Evolutionary conservation across 2,113 vertebrate species (phyloP).

Genomic region (Anoplopoma fimbria): DNA sequence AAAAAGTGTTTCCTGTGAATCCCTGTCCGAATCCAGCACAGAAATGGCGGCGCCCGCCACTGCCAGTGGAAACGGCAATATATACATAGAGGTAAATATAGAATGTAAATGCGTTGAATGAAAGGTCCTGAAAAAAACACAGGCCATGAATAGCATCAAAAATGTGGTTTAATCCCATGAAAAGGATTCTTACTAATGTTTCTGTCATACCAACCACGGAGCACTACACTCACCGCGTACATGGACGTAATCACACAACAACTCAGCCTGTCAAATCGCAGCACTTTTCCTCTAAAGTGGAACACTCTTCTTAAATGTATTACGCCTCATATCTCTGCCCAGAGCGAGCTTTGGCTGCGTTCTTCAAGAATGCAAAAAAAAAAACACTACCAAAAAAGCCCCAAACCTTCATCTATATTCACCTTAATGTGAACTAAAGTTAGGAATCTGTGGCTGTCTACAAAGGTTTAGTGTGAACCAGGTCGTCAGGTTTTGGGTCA

Average conservation of each 20-base stretch:
- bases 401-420: constrained; percentile 7
- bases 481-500: neutral
- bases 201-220: neutral
- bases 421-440: neutral
- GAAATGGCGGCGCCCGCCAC: neutral
- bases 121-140: neutral
- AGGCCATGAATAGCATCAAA: neutral
- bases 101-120: neutral
- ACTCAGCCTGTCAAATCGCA: constrained; percentile 15
- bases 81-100: neutral
- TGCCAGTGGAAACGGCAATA: neutral
- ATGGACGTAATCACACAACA: constrained; percentile 1
- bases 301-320: constrained; percentile 42
- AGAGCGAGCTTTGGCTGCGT: constrained; percentile 10
- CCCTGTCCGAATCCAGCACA: neutral
- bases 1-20: neutral
- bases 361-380: constrained; percentile 25
- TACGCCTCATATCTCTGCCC: constrained; percentile 26
- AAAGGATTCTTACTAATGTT: neutral
- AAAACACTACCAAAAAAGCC: neutral
- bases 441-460: neutral
- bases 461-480: neutral
- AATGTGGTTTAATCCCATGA: neutral
- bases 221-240: neutral
- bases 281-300: constrained; percentile 27